Conservation (phyloP, 1,140 invertebrate genomes). For the Ephestia elutella region DNA sequence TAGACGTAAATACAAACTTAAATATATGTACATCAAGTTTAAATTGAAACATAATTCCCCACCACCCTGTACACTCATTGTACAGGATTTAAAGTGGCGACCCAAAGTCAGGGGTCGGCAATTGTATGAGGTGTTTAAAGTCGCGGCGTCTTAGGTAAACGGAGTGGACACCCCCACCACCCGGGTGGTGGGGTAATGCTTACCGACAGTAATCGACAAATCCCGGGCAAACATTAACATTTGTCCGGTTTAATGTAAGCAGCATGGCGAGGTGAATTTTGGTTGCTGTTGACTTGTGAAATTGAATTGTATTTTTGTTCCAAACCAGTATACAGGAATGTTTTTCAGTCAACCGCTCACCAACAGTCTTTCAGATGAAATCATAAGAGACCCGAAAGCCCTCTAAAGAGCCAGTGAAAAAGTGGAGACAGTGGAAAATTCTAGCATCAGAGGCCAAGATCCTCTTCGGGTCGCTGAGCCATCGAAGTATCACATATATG, state of each 20-base stretch:
- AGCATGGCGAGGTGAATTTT: neutral
- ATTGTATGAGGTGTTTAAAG: constrained; percentile 57
- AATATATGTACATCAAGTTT: too few species aligned
- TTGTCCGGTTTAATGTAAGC: constrained; percentile 14
- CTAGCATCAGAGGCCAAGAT: too few species aligned
- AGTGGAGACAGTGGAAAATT: too few species aligned
- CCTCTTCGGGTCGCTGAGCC: too few species aligned
- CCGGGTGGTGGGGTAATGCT: constrained; percentile 7
- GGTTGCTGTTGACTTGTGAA: neutral
- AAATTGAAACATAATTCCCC: neutral
- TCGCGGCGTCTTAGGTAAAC: constrained; percentile 42
- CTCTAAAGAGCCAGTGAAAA: too few species aligned
- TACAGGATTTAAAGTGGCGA: constrained; percentile 35
- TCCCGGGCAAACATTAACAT: constrained; percentile 25
- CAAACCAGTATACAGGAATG: too few species aligned
- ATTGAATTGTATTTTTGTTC: too few species aligned
- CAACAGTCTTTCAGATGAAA: too few species aligned
- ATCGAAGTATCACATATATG: too few species aligned
- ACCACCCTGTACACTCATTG: constrained; percentile 33
- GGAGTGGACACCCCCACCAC: constrained; percentile 19
- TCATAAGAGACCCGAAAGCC: too few species aligned
- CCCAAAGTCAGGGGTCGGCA: constrained; percentile 36
- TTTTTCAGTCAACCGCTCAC: too few species aligned
- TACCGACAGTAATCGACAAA: constrained; percentile 27
- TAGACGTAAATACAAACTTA: too few species aligned